Percentiles rank a stretch among this genome's conserved stretches.
Conservation (phyloP, 2,888 invertebrate genomes). For the Arctia plantaginis region DNA sequence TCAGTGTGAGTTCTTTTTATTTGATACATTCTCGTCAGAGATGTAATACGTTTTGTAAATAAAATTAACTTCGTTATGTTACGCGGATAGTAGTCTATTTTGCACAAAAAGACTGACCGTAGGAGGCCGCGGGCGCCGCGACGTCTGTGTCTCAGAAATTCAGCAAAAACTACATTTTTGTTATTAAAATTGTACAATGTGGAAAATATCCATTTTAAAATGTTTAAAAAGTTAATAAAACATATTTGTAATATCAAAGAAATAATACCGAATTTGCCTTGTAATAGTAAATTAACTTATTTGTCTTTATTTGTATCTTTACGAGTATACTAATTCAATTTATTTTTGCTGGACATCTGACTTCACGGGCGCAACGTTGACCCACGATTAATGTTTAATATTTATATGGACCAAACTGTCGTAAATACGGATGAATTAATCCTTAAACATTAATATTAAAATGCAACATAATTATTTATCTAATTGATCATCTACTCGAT, state of each 20-base stretch:
- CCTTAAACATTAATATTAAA: constrained; percentile 83
- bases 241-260: constrained; percentile 12
- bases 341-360: constrained; percentile 71
- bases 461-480: constrained; percentile 79
- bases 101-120: constrained; percentile 87
- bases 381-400: constrained; percentile 81
- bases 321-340: background rate
- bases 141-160: constrained; percentile 73
- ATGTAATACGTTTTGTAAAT: constrained; percentile 77
- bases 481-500: constrained; percentile 84
- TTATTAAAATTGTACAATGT: constrained; percentile 18
- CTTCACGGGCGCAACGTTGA: constrained; percentile 66
- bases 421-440: constrained; percentile 84
- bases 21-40: constrained; percentile 70
- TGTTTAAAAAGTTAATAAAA: constrained; percentile 22
- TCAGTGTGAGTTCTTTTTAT: constrained; percentile 81
- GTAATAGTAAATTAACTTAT: constrained; percentile 27
- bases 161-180: constrained; percentile 57
- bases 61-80: constrained; percentile 80
- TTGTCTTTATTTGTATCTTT: constrained; percentile 16
- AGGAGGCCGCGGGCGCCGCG: constrained; percentile 80
- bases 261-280: constrained; percentile 33
- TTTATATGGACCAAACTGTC: constrained; percentile 86
- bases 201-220: constrained; percentile 20
- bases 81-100: constrained; percentile 83